These are phyloP conservation scores for Heterotis niloticus DNA, from an alignment of 2,113 vertebrate genomes.

Conservation along the genomic window DNA sequence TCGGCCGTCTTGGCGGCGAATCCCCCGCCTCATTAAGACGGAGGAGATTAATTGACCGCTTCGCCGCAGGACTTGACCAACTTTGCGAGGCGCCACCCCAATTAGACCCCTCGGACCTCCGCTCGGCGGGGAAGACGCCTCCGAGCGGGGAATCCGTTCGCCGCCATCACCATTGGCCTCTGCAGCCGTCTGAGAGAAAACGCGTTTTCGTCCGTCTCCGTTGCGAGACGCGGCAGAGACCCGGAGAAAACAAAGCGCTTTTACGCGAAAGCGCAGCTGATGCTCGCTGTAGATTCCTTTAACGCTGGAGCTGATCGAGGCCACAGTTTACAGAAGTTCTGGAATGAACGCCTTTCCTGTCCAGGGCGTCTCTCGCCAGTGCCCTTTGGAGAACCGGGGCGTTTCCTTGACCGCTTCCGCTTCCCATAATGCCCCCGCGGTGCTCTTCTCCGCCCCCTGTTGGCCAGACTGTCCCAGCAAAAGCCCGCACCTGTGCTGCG, in stretches of 20 bases:
- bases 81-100: slow-evolving; percentile 62
- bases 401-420: too few species aligned
- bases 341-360: too few species aligned
- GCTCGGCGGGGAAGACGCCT: slow-evolving; percentile 58
- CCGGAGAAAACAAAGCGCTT: slow-evolving; percentile 20
- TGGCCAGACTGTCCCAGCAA: too few species aligned
- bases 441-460: too few species aligned
- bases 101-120: slow-evolving; percentile 60
- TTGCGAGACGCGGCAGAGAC: too few species aligned
- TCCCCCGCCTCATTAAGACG: slow-evolving; percentile 71
- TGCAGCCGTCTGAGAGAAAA: slow-evolving; percentile 48
- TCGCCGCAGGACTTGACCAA: slow-evolving; percentile 69
- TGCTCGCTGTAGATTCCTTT: slow-evolving; percentile 25
- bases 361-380: too few species aligned
- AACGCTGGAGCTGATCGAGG: too few species aligned
- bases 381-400: too few species aligned
- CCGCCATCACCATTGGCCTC: slow-evolving; percentile 49
- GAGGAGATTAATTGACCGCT: slow-evolving; percentile 75
- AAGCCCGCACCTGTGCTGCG: too few species aligned
- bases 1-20: slow-evolving; percentile 64
- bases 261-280: slow-evolving; percentile 24
- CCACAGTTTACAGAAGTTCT: too few species aligned
- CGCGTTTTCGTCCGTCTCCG: slow-evolving; percentile 50
- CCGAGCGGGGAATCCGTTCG: slow-evolving; percentile 56
- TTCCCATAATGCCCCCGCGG: too few species aligned